Evolutionary conservation across 2,888 invertebrate genomes (phyloP).

Genomic region (Pseudolycoriella hygida): DNA sequence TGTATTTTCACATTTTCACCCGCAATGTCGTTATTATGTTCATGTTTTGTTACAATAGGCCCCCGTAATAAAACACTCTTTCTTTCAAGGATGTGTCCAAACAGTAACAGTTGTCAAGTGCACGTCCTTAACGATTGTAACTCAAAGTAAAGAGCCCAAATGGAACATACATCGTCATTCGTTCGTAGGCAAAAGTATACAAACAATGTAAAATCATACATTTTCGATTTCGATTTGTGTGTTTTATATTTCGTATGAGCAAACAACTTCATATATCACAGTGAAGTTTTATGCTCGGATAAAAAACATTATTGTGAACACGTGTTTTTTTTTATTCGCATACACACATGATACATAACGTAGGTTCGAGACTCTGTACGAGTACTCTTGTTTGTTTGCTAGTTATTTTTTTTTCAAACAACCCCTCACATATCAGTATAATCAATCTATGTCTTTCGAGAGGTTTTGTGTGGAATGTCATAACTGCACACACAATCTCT

Average conservation of each 20-base stretch:
- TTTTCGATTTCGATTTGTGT: slow-evolving; percentile 1
- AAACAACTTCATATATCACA: not conserved
- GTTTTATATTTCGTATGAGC: not conserved
- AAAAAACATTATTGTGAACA: too few species aligned
- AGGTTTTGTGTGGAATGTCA: too few species aligned
- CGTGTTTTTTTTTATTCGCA: too few species aligned
- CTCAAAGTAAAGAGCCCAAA: not conserved
- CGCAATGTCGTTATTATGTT: not conserved
- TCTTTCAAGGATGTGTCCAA: slow-evolving; percentile 7
- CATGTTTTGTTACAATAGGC: not conserved
- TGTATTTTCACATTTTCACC: not conserved
- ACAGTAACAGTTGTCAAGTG: slow-evolving; percentile 7
- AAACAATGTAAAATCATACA: slow-evolving; percentile 1
- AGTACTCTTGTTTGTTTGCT: too few species aligned
- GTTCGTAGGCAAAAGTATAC: not conserved
- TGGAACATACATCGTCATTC: not conserved
- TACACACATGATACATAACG: too few species aligned
- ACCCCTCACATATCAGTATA: not conserved
- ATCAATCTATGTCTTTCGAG: not conserved
- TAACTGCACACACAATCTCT: too few species aligned
- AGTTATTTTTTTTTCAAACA: not conserved
- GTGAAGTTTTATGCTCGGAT: too few species aligned
- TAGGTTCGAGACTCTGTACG: too few species aligned
- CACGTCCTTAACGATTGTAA: slow-evolving; percentile 1
- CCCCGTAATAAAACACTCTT: not conserved